Evolutionary conservation across 2,113 vertebrate genomes (phyloP), one percentile per base, ranked within the genome.

Genomic region (Tachycineta bicolor): DNA sequence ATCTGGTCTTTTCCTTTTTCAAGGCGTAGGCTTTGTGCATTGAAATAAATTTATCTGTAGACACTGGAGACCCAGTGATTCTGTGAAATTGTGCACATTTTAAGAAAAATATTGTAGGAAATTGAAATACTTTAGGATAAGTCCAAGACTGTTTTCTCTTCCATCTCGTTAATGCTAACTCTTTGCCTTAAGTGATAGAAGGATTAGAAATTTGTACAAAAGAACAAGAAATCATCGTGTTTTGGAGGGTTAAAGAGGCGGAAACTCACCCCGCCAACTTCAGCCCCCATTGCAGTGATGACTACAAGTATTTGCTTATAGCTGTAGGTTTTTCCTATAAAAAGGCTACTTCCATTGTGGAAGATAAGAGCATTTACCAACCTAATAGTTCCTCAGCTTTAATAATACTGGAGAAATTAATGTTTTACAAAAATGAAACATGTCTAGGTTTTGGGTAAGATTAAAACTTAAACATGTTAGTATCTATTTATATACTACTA

Each of bases 291-390:
- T 98, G 98, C 98, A 98, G 98, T 98, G 98, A 95, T 98, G 98
- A 98, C 98, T 99, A 98, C 98, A 98, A 97, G 96, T 98, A 98
- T 98, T 98, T 96, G 89, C 89, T 96, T 97, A 92, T 97, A 95
- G 93, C 84, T 96, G 71, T 93, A 95, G 94, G 83, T 71, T 96
- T 95, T 96, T 96, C 67, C 86, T 95, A 76, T 78, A 80, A 95
- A 96, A 96, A 88, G 91, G 78, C 94, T 96, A 90, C 90, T 98
- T 98, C 88, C 96, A 7, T 90, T 83, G 24, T 96, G 81, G 93
- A 97, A 98, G 94, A 91, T 39, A 69, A 95, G 87, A 97, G 58
- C 96, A 96, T 97, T 98, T 52, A 24, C 97, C 94, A 97, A 96
- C 97, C 97, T 96, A 97, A 88, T 87, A 67, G 77, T 96, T 97